Base-by-base conservation (phyloP, 2,113 vertebrate species). In the Sinocyclocheilus anophthalmus region DNA sequence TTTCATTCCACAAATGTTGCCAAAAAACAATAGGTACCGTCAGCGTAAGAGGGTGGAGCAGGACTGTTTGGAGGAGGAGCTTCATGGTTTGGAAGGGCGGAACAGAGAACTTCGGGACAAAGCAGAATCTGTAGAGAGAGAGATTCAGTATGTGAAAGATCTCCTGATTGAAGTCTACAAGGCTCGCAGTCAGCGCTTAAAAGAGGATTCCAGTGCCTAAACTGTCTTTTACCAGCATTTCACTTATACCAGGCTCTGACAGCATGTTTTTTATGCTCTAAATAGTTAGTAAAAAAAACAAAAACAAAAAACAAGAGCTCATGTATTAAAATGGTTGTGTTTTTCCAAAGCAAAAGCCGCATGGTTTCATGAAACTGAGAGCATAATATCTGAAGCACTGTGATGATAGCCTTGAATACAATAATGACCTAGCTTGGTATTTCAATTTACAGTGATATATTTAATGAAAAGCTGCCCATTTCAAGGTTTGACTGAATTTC, bases 141-240 rank as follows among this genome's bases (percentile, higher is more conserved):
- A 98, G 90, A 97, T 98, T 93, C 96, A 97, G 91, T 98, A 98
- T 4, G 96, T 98, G 85, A 98, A 98, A 91, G 96, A 98, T 88
- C 92, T 98, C 86, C 96, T 98, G 84, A 98, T 98, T 26, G 96
- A 98, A 91, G 97, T 98, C 88, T 98, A 98, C 92, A 98, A 98
- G 92, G 97, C 97, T 24, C 96, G 97, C 55, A 98, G 96, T 91
- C 97, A 97, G 94, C 94, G 96, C 90, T 92, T 94, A 78, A 96
- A 96, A 90, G 94, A 95, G 89, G 95, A 95, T 72, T 93, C 92
- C 93, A 93, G 93, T 92, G 94, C 94, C 93, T 96, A 91, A 94
- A 48, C n/a, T 26, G 4, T 37, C 81, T 72, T 14, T 76, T 50
- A 81, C 55, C 86, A 84, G 84, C 87, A 88, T 86, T 75, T 88